Evolutionary conservation across 1,140 invertebrate genomes (phyloP).

Genomic region (Drosophila subobscura): DNA sequence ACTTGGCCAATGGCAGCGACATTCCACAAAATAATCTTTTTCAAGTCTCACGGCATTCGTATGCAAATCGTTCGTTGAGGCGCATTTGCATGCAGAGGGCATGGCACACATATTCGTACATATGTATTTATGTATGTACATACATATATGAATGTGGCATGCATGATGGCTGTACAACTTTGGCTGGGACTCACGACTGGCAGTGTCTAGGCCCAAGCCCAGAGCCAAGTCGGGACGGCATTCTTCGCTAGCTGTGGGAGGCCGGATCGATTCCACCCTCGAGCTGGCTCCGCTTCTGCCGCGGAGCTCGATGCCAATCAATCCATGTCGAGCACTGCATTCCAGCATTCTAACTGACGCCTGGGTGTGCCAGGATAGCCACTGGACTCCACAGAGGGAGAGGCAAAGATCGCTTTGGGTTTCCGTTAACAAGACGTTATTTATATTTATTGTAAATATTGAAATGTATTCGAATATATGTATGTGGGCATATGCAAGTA

Average conservation of each 20-base stretch:
- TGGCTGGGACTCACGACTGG: no score
- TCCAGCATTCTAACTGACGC: background rate
- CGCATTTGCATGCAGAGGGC: conserved; percentile 7
- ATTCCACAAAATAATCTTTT: conserved; percentile 15
- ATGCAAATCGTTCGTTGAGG: conserved; percentile 19
- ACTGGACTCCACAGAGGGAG: background rate
- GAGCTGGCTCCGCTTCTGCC: no score
- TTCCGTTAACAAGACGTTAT: conserved; percentile 56
- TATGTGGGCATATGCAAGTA: conserved; percentile 13
- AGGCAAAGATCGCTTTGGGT: conserved; percentile 3
- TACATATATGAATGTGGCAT: conserved; percentile 4
- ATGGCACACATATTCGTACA: no score
- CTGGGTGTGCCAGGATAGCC: background rate
- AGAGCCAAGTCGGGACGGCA: background rate
- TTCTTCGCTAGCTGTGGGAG: background rate
- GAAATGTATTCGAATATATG: conserved; percentile 42
- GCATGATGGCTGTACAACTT: no score
- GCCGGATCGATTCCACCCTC: no score
- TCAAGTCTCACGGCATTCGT: conserved; percentile 15
- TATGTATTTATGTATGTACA: no score
- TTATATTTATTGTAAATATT: conserved; percentile 75
- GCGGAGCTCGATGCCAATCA: no score
- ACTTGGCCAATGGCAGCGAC: background rate
- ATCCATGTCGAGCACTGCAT: no score
- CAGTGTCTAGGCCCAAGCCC: no score